A percentile compares a stretch with the other conserved stretches of the same genome.
Evolutionary conservation across 2,888 invertebrate genomes (phyloP).

Genomic region (Helobdella robusta): DNA sequence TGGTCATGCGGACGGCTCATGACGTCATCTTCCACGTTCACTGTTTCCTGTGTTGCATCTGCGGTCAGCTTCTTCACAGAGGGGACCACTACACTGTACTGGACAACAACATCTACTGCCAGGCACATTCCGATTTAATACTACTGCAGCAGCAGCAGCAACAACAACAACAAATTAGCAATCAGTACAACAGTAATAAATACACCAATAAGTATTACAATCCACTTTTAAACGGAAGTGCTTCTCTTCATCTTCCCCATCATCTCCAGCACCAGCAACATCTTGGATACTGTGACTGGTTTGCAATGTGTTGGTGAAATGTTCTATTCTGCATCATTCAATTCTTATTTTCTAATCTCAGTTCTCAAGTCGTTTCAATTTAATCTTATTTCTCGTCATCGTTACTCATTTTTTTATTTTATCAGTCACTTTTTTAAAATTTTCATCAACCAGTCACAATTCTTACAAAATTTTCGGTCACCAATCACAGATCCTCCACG

Average conservation of each 20-base stretch:
- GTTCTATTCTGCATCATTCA: no score
- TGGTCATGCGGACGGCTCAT: constrained; percentile 78
- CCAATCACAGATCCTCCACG: no score
- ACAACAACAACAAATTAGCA: no score
- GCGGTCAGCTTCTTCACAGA: constrained; percentile 72
- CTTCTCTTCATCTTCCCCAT: background rate
- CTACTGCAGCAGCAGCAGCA: background rate
- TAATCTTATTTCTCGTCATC: background rate
- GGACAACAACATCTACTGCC: background rate
- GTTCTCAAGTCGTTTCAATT: no score
- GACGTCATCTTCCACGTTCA: constrained; percentile 84
- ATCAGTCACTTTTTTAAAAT: background rate
- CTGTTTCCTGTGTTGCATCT: constrained; percentile 90
- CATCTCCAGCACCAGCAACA: background rate
- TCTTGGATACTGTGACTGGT: constrained; percentile 18
- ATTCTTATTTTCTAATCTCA: no score
- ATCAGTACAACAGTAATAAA: background rate
- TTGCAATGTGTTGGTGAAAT: constrained; percentile 14
- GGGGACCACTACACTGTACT: constrained; percentile 10
- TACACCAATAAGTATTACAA: background rate
- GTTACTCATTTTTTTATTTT: background rate
- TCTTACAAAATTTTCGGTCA: background rate
- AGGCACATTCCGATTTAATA: background rate
- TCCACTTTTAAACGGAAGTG: background rate
- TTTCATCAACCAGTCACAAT: background rate